A percentile compares a stretch with the other conserved stretches of the same genome.
These are phyloP conservation scores for Acleris sparsana DNA, from an alignment of 2,888 invertebrate species.

Conservation along the genomic window DNA sequence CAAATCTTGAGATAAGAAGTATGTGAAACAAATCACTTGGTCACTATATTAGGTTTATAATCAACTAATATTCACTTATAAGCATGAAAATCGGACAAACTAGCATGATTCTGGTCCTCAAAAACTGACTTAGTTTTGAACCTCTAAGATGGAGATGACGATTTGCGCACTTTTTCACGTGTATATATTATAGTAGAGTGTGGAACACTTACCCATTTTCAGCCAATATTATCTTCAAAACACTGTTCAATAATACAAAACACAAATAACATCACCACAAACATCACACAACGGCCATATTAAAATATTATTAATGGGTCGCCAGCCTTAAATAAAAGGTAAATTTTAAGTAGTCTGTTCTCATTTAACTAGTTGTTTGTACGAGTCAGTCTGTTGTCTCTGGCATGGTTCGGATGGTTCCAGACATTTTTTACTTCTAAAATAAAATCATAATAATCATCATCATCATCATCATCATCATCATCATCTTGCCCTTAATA, in stretches of 20 bases:
- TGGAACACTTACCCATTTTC: conserved; percentile 68
- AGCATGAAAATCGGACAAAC: conserved; percentile 12
- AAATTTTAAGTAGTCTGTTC: conserved; percentile 1
- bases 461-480: no score
- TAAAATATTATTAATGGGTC: conserved; percentile 49
- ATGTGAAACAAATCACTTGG: no score
- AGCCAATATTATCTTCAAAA: conserved; percentile 49
- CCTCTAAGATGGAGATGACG: background rate
- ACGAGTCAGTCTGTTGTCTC: no score
- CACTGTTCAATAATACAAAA: conserved; percentile 55
- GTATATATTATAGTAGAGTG: background rate
- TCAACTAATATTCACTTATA: background rate
- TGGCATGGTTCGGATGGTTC: no score
- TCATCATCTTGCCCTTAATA: no score
- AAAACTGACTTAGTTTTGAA: background rate
- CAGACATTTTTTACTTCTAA: no score
- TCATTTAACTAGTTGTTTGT: background rate
- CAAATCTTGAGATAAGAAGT: no score
- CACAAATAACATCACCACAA: conserved; percentile 72
- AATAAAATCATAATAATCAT: no score
- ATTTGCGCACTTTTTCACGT: background rate
- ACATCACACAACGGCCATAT: conserved; percentile 76
- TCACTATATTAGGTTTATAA: background rate
- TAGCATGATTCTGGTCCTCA: conserved; percentile 12
- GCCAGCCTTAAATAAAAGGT: conserved; percentile 36